Evolutionary conservation across 2,797 vertebrate species (phyloP), one percentile per base, ranked within the genome.

Genomic region (Acomys russatus): DNA sequence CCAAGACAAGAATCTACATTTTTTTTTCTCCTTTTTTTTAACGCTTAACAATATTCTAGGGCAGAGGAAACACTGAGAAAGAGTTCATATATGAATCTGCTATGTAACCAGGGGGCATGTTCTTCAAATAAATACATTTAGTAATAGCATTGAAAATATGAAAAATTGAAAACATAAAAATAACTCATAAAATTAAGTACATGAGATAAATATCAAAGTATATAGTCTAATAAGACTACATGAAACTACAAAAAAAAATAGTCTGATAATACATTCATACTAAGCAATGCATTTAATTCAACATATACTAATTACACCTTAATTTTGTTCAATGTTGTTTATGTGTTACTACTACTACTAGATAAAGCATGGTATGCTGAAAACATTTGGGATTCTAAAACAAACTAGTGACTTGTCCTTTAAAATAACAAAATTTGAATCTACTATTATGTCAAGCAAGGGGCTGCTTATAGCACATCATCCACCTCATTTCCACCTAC

Each of bases 131-230:
- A 94, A 79, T n/a, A 54, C 28, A 88, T 63, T 93, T 54, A 82
- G 86, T 83, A 88, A 94, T 77, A 94, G n/a, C 70, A 49, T 10
- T 78, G 4, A 28, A 88, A 88, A 90, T 2, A 30, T 88, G 5
- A 8, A 82, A 95, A 87, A 38, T 71, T 73, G 30, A 49, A 88
- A 88, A 83, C 63, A 74, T 78, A 66, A 18, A 90, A 10, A 10
- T 74, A 71, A 15, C 3, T 90, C 12, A 92, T 61, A 95, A 88
- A n/a, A 71, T 25, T 11, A 85, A 79, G 59, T 71, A 25, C 4
- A 71, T 54, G 77, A 95, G 88, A 91, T 64, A 74, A 88, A 86
- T 83, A 90, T 88, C n/a, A 71, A 96, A 96, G 87, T 14, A 82
- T 93, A 91, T 61, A 56, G 5, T 88, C n/a, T 38, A 85, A 85